A percentile compares a stretch with the other conserved stretches of the same genome.
Evolutionary conservation across 2,113 vertebrate genomes (phyloP).

Genomic region (Edolisoma coerulescens): DNA sequence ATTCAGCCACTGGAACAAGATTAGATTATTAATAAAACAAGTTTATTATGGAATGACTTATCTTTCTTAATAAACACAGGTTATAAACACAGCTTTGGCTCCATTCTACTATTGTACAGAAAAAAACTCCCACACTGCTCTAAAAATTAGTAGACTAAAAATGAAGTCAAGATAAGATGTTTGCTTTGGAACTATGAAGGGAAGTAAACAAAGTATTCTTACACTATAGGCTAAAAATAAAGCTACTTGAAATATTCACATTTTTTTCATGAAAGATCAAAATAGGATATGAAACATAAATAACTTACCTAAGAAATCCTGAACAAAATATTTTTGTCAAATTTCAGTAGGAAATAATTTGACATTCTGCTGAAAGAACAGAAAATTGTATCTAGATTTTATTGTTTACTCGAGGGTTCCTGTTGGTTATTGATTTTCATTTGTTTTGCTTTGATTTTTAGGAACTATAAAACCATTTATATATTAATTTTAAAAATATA

Average conservation of each 20-base stretch:
- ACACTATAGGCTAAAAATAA: neutral
- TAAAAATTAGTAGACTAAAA: neutral
- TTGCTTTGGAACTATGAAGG: neutral
- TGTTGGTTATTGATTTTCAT: neutral
- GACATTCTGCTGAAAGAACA: neutral
- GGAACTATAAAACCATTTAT: neutral
- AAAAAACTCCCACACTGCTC: neutral
- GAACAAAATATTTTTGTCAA: neutral
- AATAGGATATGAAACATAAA: neutral
- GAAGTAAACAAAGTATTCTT: neutral
- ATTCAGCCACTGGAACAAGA: conserved; percentile 1
- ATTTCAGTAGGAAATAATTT: neutral
- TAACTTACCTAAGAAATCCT: neutral
- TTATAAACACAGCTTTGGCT: conserved; percentile 17
- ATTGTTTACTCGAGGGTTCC: neutral
- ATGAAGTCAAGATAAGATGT: neutral
- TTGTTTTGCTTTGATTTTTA: neutral
- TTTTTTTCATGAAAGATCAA: neutral
- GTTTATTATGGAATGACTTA: neutral
- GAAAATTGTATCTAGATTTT: neutral
- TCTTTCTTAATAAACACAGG: conserved; percentile 20
- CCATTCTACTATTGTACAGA: neutral
- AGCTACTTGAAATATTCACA: neutral
- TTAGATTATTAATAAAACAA: conserved; percentile 13
- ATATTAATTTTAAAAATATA: neutral